Conservation (phyloP, 2,113 vertebrate species). For the Promerops cafer region DNA sequence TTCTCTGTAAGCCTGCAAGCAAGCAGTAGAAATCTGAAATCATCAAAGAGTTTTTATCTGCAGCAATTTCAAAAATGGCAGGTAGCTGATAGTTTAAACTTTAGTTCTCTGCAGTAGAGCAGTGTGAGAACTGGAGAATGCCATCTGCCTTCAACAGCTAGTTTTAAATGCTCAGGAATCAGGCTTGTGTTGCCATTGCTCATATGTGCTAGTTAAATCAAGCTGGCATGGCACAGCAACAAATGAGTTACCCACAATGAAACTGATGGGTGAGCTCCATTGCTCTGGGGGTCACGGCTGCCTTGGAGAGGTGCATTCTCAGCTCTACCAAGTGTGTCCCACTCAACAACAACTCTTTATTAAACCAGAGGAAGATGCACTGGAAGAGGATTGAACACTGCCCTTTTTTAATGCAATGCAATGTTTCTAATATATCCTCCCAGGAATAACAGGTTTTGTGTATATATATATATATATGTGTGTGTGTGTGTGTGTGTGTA, state of each 20-base stretch:
- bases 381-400: not conserved
- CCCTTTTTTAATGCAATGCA: not conserved
- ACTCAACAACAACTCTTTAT: not conserved
- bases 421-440: not conserved
- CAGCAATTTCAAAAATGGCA: constrained; percentile 79
- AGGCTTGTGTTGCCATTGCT: constrained; percentile 19
- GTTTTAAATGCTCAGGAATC: constrained; percentile 64
- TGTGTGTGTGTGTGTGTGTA: too few species aligned
- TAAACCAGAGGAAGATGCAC: not conserved
- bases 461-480: too few species aligned
- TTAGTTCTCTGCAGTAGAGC: constrained; percentile 71
- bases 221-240: not conserved
- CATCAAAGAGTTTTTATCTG: constrained; percentile 79
- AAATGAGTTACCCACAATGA: not conserved
- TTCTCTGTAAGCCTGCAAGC: constrained; percentile 78
- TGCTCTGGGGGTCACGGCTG: fast-evolving
- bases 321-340: not conserved
- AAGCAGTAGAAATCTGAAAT: constrained; percentile 77
- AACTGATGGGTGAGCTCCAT: not conserved
- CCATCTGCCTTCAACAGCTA: constrained; percentile 72
- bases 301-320: not conserved
- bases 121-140: constrained; percentile 68
- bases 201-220: not conserved
- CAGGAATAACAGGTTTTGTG: not conserved
- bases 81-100: constrained; percentile 78